These are phyloP conservation scores for Hormaphis cornu DNA, from an alignment of 1,140 invertebrate genomes.

Conservation along the genomic window DNA sequence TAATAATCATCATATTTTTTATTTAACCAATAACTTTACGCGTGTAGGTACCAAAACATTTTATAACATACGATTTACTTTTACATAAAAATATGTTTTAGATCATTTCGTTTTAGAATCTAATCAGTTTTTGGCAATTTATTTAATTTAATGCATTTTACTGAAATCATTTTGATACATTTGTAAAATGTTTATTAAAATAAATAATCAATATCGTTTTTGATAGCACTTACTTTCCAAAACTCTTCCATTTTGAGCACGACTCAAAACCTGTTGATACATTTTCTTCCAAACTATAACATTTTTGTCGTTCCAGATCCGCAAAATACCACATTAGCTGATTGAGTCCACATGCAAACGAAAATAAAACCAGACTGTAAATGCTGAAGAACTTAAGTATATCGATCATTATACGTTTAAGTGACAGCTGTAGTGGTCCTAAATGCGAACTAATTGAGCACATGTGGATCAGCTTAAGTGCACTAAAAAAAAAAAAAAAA, in stretches of 20 bases:
- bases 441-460: slow-evolving; percentile 86
- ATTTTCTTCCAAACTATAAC: slow-evolving; percentile 53
- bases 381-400: slow-evolving; percentile 83
- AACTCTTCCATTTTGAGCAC: slow-evolving; percentile 69
- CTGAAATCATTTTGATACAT: too few species aligned
- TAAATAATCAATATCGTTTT: background rate
- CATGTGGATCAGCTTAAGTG: slow-evolving; percentile 77
- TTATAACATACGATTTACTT: too few species aligned
- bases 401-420: slow-evolving; percentile 76
- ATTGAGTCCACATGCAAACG: slow-evolving; percentile 71
- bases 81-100: too few species aligned
- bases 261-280: slow-evolving; percentile 58
- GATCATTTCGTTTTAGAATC: too few species aligned
- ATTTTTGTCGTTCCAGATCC: slow-evolving; percentile 65
- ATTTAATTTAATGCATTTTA: too few species aligned
- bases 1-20: too few species aligned
- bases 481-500: slow-evolving; percentile 47
- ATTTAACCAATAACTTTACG: too few species aligned
- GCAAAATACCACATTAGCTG: slow-evolving; percentile 87
- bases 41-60: too few species aligned
- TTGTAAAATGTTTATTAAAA: too few species aligned
- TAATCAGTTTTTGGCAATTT: too few species aligned
- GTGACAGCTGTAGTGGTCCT: slow-evolving; percentile 74
- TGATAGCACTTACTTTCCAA: slow-evolving; percentile 47
- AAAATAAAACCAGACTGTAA: slow-evolving; percentile 69